A percentile compares a stretch with the other conserved stretches of the same genome.
phyloP scores from a whole-genome alignment of 2,888 invertebrate species.

The Sisyra terminalis region DNA sequence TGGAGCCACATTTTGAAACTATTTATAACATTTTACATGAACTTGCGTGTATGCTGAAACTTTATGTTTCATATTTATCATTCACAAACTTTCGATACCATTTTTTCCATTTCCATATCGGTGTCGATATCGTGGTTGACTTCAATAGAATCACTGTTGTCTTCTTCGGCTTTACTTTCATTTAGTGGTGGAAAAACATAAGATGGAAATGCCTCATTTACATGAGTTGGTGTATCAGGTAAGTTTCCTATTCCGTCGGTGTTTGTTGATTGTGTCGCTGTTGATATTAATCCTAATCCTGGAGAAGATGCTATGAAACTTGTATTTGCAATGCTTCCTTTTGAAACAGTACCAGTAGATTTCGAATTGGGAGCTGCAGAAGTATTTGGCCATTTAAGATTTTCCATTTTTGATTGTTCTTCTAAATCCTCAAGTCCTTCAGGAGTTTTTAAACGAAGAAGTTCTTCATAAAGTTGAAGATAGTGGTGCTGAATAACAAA shows the following conservation, averaged over 20 bases:
- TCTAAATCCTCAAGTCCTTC: constrained; percentile 55
- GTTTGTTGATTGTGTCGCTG: constrained; percentile 17
- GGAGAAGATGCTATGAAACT: constrained; percentile 2
- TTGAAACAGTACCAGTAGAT: background rate
- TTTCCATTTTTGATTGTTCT: constrained; percentile 27
- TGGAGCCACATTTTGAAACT: too few species aligned
- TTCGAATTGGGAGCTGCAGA: background rate
- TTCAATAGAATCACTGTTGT: constrained; percentile 15
- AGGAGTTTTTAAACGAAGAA: constrained; percentile 68
- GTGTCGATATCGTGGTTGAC: constrained; percentile 34
- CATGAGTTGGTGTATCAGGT: constrained; percentile 13
- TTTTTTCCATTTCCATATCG: constrained; percentile 62
- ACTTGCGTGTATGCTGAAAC: background rate
- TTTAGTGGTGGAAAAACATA: too few species aligned
- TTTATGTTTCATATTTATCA: constrained; percentile 21
- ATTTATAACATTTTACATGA: background rate
- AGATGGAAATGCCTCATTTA: constrained; percentile 10
- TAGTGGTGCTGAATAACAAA: constrained; percentile 50
- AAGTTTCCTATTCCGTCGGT: constrained; percentile 16
- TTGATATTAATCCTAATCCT: constrained; percentile 13
- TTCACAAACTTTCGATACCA: constrained; percentile 52
- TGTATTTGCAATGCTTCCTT: background rate
- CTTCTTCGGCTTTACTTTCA: constrained; percentile 3
- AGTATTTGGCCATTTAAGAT: constrained; percentile 13
- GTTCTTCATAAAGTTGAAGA: constrained; percentile 69